Percentiles rank a stretch among this genome's conserved stretches.
phyloP scores from a whole-genome alignment of 2,113 vertebrate species.

The Nothoprocta perdicaria region DNA sequence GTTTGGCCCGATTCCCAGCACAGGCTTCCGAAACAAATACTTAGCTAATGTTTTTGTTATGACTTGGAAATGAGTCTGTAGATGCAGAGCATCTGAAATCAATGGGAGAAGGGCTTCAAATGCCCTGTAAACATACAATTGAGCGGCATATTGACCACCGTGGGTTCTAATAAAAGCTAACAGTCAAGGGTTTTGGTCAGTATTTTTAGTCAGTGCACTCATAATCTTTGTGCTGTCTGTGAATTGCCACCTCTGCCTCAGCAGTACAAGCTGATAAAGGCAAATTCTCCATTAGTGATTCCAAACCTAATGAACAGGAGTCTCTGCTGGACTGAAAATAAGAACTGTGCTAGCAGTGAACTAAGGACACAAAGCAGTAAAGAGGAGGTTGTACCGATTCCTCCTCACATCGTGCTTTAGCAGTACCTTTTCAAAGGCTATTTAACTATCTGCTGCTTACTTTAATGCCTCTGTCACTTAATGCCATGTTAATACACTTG shows the following conservation, averaged over 20 bases:
- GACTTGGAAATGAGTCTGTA: not conserved
- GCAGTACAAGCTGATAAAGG: not conserved
- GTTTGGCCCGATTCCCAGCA: not conserved
- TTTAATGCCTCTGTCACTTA: not conserved
- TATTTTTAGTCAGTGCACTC: not conserved
- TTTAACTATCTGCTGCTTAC: not conserved
- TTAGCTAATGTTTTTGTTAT: not conserved
- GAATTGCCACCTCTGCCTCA: not conserved
- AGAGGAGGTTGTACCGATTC: not conserved
- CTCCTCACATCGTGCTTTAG: not conserved
- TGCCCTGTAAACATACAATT: not conserved
- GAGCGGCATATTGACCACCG: not conserved
- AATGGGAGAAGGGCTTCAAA: not conserved
- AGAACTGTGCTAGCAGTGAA: not conserved
- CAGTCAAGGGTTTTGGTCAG: not conserved
- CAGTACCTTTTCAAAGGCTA: not conserved
- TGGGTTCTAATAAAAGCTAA: not conserved
- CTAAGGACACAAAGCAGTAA: not conserved
- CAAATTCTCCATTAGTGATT: not conserved
- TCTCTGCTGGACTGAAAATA: not conserved
- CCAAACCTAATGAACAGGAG: rapidly evolving
- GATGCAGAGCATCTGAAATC: not conserved
- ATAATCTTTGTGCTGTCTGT: not conserved
- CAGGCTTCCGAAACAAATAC: not conserved
- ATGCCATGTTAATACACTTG: not conserved